Base-by-base conservation (phyloP, 2,797 vertebrate species). In the Xiphorhynchus erythropygius region DNA sequence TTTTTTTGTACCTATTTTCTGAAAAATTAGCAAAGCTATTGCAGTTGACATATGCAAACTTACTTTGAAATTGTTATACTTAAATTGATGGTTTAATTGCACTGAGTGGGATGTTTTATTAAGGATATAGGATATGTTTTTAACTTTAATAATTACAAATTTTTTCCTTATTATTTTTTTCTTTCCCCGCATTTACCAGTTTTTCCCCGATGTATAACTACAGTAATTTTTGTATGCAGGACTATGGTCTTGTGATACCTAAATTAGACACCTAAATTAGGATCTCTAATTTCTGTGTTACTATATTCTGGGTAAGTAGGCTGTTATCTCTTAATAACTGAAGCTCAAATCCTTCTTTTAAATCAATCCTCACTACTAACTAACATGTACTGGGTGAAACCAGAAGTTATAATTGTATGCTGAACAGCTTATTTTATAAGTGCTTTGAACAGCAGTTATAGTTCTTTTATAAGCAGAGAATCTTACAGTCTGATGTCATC, bases 191-290 rank as follows among this genome's bases (percentile, higher is more conserved):
- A 47, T 80, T 95, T 94, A 65, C 39, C 52, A 62, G 6, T 82
- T 71, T 76, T 94, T 77, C 21, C 17, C 39, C 69, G 32, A 19
- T 79, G 5, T 75, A 65, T 57, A 90, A 82, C 60, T 47, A 17
- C 14, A 65, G 24, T 42, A 41, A 2, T 55, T 69, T 79, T 90
- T 62, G 8, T 84, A 59, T 75, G 25, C 30, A 46, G 24, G 32
- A 33, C 62, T 75, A 22, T 46, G 84, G 19, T 73, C 27, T 16
- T 68, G 41, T 70, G 52, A 71, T 83, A 88, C n/a, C 27, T 94
- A 89, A 95, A 85, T 90, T 86, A 87, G 37, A 27, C 41, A 37
- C 53, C 24, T 74, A 84, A 94, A 94, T 84, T 85, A 65, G 32
- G n/a, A 60, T 84, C 32, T 76, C 76, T 93, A 56, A 77, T 96